Percentiles rank a stretch among this genome's conserved stretches.
Conservation (phyloP, 2,888 invertebrate genomes). For the Mythimna lalbum region DNA sequence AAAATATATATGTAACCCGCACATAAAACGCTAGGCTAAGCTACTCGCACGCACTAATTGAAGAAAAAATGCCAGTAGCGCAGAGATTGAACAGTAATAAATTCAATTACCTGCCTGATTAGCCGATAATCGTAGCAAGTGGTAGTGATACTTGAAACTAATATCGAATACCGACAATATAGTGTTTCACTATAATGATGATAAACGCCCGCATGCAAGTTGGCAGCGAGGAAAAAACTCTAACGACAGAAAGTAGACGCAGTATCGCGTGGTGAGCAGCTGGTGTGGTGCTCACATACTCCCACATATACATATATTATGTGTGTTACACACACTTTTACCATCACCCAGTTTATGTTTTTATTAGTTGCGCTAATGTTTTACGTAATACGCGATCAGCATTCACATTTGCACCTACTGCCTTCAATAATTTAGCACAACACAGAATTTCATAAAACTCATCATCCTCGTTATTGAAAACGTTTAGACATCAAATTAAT, state of each 20-base stretch:
- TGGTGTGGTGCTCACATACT: constrained; percentile 20
- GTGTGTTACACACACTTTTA: constrained; percentile 48
- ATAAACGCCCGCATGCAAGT: constrained; percentile 39
- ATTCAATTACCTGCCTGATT: constrained; percentile 59
- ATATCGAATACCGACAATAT: constrained; percentile 53
- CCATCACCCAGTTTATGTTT: constrained; percentile 52
- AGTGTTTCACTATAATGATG: constrained; percentile 58
- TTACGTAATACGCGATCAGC: constrained; percentile 55
- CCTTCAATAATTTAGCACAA: constrained; percentile 38
- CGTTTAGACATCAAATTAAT: constrained; percentile 27
- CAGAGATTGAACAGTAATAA: constrained; percentile 36
- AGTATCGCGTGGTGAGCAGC: constrained; percentile 36
- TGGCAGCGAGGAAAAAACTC: constrained; percentile 36
- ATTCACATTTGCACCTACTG: constrained; percentile 45
- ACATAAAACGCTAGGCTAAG: constrained; percentile 9
- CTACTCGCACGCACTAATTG: constrained; percentile 19
- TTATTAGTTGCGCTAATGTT: constrained; percentile 48
- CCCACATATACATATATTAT: constrained; percentile 17
- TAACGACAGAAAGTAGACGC: constrained; percentile 54
- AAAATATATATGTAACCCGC: constrained; percentile 8
- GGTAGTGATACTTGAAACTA: constrained; percentile 57
- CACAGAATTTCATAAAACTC: constrained; percentile 23
- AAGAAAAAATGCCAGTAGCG: constrained; percentile 42
- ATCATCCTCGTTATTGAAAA: constrained; percentile 35
- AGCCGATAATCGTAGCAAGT: constrained; percentile 51